These are phyloP conservation scores for Drosophila lacicola DNA, from an alignment of 2,888 invertebrate species.

Conservation along the genomic window DNA sequence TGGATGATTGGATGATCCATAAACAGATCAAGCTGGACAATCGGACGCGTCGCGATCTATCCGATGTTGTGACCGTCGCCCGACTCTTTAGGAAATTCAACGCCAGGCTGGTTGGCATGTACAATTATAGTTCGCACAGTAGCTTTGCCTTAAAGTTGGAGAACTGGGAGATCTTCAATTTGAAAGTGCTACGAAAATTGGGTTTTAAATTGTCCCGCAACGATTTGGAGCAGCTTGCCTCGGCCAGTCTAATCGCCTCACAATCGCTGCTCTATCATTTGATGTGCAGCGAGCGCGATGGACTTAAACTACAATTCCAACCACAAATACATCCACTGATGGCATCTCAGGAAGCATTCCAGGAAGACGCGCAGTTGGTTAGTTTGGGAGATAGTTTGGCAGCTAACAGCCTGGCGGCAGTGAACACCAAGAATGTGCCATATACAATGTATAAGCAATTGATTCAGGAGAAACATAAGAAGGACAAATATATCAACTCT, in stretches of 20 bases:
- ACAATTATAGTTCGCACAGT: background rate
- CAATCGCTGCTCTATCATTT: conserved; percentile 4
- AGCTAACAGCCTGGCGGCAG: too few relatives aligned
- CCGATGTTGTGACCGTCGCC: conserved; percentile 74
- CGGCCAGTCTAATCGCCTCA: background rate
- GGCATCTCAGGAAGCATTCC: too few relatives aligned
- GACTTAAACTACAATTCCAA: too few relatives aligned
- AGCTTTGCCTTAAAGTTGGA: conserved; percentile 73
- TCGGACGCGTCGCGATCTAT: conserved; percentile 22
- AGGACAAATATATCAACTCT: conserved; percentile 21
- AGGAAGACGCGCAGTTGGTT: background rate
- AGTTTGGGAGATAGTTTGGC: background rate
- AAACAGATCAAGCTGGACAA: conserved; percentile 76
- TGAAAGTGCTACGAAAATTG: conserved; percentile 89
- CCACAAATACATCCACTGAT: background rate
- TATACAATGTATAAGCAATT: conserved; percentile 9
- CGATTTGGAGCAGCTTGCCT: conserved; percentile 88
- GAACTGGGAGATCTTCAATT: conserved; percentile 92
- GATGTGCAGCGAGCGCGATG: background rate
- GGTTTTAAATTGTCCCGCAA: conserved; percentile 86
- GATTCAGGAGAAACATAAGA: conserved; percentile 5
- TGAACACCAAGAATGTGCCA: background rate
- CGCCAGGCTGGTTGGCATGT: background rate
- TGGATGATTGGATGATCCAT: conserved; percentile 85
- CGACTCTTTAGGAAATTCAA: background rate